Evolutionary conservation across 2,113 vertebrate genomes (phyloP).

Genomic region (Campylomormyrus numenius): DNA sequence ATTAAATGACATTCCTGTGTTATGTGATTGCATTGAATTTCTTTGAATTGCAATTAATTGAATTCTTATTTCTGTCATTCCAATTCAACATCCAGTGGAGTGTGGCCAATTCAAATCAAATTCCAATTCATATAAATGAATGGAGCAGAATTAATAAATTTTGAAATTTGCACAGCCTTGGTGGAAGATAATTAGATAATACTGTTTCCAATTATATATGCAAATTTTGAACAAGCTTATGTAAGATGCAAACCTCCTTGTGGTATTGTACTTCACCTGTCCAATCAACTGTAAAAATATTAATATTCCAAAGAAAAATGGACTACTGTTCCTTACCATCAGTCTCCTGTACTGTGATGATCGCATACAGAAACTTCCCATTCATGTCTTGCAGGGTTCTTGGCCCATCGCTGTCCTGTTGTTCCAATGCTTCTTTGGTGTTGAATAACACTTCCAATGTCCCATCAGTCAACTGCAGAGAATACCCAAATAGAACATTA

Average conservation of each 20-base stretch:
- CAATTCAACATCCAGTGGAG: background rate
- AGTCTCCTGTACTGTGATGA: constrained; percentile 45
- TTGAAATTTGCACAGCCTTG: background rate
- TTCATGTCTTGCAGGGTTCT: constrained; percentile 36
- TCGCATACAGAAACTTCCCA: constrained; percentile 48
- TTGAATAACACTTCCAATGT: constrained; percentile 33
- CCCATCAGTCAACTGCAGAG: constrained; percentile 43
- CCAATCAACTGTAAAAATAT: background rate
- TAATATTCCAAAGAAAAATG: background rate
- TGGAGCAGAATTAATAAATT: background rate
- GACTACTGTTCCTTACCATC: constrained; percentile 27
- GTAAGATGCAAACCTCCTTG: background rate
- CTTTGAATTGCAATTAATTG: background rate
- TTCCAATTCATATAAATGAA: background rate
- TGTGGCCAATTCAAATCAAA: background rate
- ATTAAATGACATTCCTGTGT: background rate
- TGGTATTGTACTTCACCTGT: background rate
- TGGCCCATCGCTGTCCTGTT: constrained; percentile 23
- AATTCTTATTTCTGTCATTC: background rate
- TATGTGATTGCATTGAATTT: background rate
- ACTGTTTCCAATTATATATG: background rate
- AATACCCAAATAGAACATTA: background rate
- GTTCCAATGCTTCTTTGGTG: constrained; percentile 37
- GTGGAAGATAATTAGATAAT: background rate
- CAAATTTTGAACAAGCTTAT: background rate